Evolutionary conservation across 2,888 invertebrate genomes (phyloP).

Genomic region (Pseudoips prasinana): DNA sequence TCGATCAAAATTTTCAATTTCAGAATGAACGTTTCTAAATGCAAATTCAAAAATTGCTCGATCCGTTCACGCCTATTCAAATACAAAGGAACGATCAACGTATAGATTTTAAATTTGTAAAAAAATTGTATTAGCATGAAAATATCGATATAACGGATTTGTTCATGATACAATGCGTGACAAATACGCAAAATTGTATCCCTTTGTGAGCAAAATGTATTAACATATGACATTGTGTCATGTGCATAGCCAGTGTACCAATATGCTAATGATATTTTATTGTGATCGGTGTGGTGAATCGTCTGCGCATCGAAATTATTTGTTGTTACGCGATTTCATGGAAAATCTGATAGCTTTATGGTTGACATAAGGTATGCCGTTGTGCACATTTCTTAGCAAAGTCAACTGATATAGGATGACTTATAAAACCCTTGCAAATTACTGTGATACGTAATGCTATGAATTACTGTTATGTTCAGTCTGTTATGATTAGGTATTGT

Average conservation of each 20-base stretch:
- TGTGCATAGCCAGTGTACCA: slow-evolving; percentile 35
- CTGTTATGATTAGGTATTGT: too few species aligned
- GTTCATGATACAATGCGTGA: slow-evolving; percentile 62
- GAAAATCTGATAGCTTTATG: slow-evolving; percentile 40
- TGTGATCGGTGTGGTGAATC: slow-evolving; percentile 45
- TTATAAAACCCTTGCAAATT: slow-evolving; percentile 2
- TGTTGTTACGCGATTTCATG: slow-evolving; percentile 44
- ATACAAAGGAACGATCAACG: slow-evolving; percentile 45
- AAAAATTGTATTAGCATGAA: slow-evolving; percentile 60
- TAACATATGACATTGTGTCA: slow-evolving; percentile 55
- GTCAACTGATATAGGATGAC: slow-evolving; percentile 10
- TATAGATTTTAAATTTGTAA: slow-evolving; percentile 48
- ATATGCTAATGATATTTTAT: slow-evolving; percentile 56
- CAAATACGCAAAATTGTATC: slow-evolving; percentile 67
- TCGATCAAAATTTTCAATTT: slow-evolving; percentile 33
- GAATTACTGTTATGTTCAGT: not conserved
- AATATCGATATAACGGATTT: slow-evolving; percentile 72
- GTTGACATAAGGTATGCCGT: slow-evolving; percentile 19
- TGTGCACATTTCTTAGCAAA: slow-evolving; percentile 19
- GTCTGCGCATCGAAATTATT: slow-evolving; percentile 40
- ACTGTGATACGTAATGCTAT: slow-evolving; percentile 1
- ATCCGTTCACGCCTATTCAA: slow-evolving; percentile 52
- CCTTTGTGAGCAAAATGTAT: slow-evolving; percentile 60
- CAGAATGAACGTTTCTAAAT: slow-evolving; percentile 17
- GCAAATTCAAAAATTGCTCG: slow-evolving; percentile 33